Evolutionary conservation across 2,888 invertebrate genomes (phyloP).

Genomic region (Julus scandinavius): DNA sequence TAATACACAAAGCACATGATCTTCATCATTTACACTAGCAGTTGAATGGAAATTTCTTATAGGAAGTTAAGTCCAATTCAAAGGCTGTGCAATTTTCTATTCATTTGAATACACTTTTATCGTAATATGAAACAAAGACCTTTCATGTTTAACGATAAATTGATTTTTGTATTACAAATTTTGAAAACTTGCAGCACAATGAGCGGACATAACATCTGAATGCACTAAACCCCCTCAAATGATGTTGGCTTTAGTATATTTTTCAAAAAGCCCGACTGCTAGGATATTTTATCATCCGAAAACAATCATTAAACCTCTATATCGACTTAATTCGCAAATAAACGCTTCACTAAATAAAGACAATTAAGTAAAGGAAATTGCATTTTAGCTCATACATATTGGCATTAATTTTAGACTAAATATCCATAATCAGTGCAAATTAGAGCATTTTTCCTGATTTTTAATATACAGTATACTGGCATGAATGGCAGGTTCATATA

Average conservation of each 20-base stretch:
- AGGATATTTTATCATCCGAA: not conserved
- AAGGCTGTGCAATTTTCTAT: not conserved
- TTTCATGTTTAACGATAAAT: slow-evolving; percentile 7
- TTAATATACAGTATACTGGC: too few species aligned
- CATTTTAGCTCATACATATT: not conserved
- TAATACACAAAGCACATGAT: not conserved
- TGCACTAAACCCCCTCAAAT: not conserved
- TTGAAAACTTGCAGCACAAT: not conserved
- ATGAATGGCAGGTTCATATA: too few species aligned
- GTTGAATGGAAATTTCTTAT: not conserved
- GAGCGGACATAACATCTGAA: not conserved
- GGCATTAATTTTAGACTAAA: not conserved
- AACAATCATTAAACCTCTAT: not conserved
- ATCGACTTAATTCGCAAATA: not conserved
- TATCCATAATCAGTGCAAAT: too few species aligned
- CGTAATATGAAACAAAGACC: not conserved
- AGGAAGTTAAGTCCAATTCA: not conserved
- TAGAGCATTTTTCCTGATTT: too few species aligned
- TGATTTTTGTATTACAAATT: not conserved
- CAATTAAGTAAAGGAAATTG: not conserved
- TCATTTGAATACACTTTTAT: not conserved
- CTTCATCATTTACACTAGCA: not conserved
- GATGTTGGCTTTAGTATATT: not conserved
- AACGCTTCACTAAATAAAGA: not conserved
- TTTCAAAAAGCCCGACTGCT: not conserved